These are phyloP conservation scores for Indicator indicator DNA, from an alignment of 2,113 vertebrate genomes.

Conservation along the genomic window DNA sequence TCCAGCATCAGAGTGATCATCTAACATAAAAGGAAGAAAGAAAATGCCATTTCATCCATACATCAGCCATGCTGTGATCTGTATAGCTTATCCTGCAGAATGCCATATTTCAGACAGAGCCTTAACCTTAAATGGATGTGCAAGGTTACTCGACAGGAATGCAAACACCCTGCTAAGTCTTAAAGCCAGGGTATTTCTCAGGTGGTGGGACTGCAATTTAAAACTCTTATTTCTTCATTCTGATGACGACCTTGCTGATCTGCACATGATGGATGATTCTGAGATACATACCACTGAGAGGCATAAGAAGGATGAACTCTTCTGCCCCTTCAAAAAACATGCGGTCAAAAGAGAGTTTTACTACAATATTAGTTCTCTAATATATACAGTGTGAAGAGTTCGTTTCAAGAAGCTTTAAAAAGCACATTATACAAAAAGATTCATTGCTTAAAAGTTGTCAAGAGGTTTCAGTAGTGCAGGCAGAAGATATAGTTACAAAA, in stretches of 20 bases:
- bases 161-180: conserved; percentile 23
- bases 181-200: conserved; percentile 23
- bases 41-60: not conserved
- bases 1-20: not conserved
- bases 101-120: not conserved
- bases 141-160: conserved; percentile 17
- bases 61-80: not conserved
- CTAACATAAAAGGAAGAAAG: not conserved
- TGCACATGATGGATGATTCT: conserved; percentile 11
- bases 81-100: not conserved
- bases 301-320: not conserved
- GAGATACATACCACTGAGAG: not conserved
- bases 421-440: conserved; percentile 8
- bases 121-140: not conserved
- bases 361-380: conserved; percentile 4
- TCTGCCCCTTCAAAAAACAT: not conserved
- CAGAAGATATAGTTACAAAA: conserved; percentile 25
- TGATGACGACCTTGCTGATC: not conserved
- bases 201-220: conserved; percentile 32
- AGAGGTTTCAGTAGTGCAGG: not conserved
- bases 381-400: conserved; percentile 17
- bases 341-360: not conserved
- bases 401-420: conserved; percentile 22
- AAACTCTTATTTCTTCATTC: conserved; percentile 43
- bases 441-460: conserved; percentile 21